Conservation (phyloP, 2,888 invertebrate genomes). For the Lissonota sp. region DNA sequence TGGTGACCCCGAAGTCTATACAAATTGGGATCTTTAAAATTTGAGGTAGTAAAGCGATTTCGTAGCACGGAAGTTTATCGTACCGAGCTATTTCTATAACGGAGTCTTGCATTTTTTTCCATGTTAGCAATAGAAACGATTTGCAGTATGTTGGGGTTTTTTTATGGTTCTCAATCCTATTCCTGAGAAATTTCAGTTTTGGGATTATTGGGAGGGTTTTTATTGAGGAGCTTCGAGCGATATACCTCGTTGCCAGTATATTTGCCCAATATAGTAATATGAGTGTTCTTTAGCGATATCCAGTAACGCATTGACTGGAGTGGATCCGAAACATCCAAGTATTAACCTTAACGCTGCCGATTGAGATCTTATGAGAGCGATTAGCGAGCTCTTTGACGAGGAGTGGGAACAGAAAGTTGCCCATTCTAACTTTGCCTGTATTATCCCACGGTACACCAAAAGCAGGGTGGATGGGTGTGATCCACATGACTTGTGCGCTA, state of each 20-base stretch:
- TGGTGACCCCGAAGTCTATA: not conserved
- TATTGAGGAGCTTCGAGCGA: not conserved
- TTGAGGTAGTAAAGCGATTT: slow-evolving; percentile 3
- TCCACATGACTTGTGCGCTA: slow-evolving; percentile 33
- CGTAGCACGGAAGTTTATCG: not conserved
- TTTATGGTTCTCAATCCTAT: not conserved
- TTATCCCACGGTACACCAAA: not conserved
- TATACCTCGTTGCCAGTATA: not conserved
- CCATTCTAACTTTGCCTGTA: not conserved
- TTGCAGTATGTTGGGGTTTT: not conserved
- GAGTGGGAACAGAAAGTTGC: not conserved
- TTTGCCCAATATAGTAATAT: not conserved
- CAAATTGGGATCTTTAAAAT: not conserved
- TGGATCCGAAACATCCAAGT: not conserved
- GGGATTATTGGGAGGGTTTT: not conserved
- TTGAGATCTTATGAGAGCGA: not conserved
- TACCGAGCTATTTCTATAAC: not conserved
- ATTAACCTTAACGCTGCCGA: not conserved
- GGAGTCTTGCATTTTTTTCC: not conserved
- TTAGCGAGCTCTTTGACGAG: not conserved
- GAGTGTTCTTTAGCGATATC: not conserved
- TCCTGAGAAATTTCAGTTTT: not conserved
- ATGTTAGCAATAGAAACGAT: not conserved
- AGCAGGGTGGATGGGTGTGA: not conserved
- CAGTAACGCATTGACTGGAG: not conserved